Evolutionary conservation across 1,140 invertebrate genomes (phyloP).

Genomic region (Drosophila arawakana): DNA sequence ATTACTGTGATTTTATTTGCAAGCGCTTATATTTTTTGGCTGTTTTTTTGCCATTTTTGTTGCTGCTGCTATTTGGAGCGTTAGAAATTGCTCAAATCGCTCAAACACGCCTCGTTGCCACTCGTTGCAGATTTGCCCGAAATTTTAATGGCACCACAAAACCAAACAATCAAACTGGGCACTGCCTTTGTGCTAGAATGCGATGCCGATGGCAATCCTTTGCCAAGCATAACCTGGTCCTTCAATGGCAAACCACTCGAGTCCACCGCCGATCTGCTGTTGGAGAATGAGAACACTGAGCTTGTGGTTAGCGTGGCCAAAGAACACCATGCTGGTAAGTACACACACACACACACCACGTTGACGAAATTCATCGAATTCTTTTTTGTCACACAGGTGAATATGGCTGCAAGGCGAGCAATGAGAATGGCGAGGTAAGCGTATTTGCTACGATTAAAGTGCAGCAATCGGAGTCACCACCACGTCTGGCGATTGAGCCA

Average conservation of each 20-base stretch:
- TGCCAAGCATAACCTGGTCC: conserved; percentile 88
- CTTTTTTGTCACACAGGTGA: conserved; percentile 41
- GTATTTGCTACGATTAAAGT: conserved; percentile 89
- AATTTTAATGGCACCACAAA: conserved; percentile 88
- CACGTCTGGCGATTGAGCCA: conserved; percentile 88
- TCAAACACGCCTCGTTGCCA: conserved; percentile 63
- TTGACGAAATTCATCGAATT: neutral
- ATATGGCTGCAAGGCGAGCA: conserved; percentile 93
- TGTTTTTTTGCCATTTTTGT: conserved; percentile 1
- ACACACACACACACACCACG: neutral
- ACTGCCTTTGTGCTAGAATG: conserved; percentile 89
- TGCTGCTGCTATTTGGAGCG: conserved; percentile 71
- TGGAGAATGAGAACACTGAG: conserved; percentile 87
- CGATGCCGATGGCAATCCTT: conserved; percentile 89
- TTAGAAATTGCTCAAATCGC: conserved; percentile 72
- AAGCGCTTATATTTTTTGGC: conserved; percentile 19
- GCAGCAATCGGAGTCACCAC: conserved; percentile 85
- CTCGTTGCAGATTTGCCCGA: conserved; percentile 86
- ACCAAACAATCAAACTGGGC: conserved; percentile 88
- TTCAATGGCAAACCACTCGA: conserved; percentile 70
- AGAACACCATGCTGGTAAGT: conserved; percentile 88
- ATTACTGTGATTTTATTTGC: neutral
- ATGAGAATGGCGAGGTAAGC: conserved; percentile 89
- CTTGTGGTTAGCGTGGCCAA: conserved; percentile 88
- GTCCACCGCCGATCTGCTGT: conserved; percentile 85